phyloP scores from a whole-genome alignment of 2,888 invertebrate genomes.

The Dynastes tityus region DNA sequence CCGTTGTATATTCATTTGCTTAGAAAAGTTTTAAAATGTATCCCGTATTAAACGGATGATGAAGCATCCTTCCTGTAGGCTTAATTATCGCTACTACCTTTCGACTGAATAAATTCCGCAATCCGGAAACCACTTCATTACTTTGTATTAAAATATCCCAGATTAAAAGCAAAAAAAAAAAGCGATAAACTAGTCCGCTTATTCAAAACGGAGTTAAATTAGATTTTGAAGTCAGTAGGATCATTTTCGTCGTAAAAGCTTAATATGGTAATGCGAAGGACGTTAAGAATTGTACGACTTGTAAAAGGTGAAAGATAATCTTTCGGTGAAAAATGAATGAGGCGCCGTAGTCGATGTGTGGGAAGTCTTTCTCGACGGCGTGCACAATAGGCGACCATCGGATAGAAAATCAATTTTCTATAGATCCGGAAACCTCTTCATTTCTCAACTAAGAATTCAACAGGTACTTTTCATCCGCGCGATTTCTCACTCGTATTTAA shows the following conservation, averaged over 20 bases:
- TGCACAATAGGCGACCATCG: conserved; percentile 21
- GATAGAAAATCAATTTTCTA: conserved; percentile 39
- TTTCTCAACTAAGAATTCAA: conserved; percentile 20
- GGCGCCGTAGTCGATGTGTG: background rate
- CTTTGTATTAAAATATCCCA: too few species aligned
- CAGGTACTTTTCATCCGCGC: conserved; percentile 16
- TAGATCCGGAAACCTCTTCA: conserved; percentile 27
- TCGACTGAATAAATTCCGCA: too few species aligned
- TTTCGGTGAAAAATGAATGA: conserved; percentile 23
- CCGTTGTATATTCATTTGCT: too few species aligned
- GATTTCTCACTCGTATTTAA: conserved; percentile 24
- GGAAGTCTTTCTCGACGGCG: background rate
- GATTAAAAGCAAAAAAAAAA: too few species aligned
- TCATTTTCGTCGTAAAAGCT: conserved; percentile 17
- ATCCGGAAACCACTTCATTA: too few species aligned
- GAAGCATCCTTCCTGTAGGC: too few species aligned
- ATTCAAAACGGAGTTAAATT: conserved; percentile 17
- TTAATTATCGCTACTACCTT: too few species aligned
- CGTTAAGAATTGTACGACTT: conserved; percentile 7
- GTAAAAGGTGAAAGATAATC: conserved; percentile 35
- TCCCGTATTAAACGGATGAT: too few species aligned
- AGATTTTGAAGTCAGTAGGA: conserved; percentile 6
- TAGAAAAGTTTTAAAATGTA: too few species aligned
- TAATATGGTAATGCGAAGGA: background rate
- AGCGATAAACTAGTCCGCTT: too few species aligned